These are phyloP conservation scores for Varecia variegata DNA, from an alignment of 2,797 vertebrate species.

Conservation along the genomic window DNA sequence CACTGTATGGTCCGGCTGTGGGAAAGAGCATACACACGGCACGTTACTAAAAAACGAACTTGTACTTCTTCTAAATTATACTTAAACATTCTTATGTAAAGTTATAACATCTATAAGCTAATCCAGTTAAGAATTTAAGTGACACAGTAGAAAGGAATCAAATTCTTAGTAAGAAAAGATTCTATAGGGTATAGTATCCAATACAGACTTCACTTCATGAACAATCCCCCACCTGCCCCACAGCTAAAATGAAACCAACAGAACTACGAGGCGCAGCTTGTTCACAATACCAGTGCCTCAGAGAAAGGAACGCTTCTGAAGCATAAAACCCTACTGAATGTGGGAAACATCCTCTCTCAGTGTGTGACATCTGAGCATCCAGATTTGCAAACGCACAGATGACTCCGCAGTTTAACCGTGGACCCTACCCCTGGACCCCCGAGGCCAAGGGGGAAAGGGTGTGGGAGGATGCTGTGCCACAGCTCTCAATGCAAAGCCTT, in stretches of 20 bases:
- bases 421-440: not conserved
- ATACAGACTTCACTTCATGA: not conserved
- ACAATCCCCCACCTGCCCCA: not conserved
- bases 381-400: not conserved
- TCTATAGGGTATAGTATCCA: not conserved
- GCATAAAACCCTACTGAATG: not conserved
- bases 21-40: constrained; percentile 65
- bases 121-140: constrained; percentile 35
- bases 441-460: not conserved
- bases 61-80: constrained; percentile 11
- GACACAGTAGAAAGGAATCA: not conserved
- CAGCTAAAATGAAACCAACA: not conserved
- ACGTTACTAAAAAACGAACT: constrained; percentile 47
- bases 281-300: not conserved
- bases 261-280: not conserved
- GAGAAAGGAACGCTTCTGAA: not conserved
- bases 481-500: not conserved
- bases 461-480: not conserved
- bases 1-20: constrained; percentile 95
- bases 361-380: not conserved
- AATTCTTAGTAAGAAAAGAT: constrained; percentile 32
- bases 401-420: not conserved
- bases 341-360: not conserved
- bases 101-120: not conserved
- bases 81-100: not conserved